Percentiles rank a stretch among this genome's conserved stretches.
Evolutionary conservation across 2,797 vertebrate species (phyloP).

Genomic region (Lemur catta): DNA sequence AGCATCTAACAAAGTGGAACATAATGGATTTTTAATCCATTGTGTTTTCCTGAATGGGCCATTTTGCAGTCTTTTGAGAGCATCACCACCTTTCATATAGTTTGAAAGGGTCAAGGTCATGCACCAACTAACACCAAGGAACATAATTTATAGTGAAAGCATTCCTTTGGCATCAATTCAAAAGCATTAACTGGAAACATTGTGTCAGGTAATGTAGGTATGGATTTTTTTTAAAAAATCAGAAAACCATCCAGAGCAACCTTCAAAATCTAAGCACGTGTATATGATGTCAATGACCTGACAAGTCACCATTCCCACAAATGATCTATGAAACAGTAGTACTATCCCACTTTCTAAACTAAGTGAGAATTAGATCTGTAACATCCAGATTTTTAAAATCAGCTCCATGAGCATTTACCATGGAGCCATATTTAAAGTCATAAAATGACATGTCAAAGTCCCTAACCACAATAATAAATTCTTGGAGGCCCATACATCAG

Average conservation of each 20-base stretch:
- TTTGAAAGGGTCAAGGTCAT: constrained; percentile 57
- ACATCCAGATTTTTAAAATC: neutral
- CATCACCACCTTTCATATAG: neutral
- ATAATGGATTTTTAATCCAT: constrained; percentile 56
- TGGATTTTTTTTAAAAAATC: neutral
- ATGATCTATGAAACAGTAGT: neutral
- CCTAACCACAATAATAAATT: constrained; percentile 6
- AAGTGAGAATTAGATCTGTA: neutral
- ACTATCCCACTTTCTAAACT: neutral
- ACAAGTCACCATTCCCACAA: neutral
- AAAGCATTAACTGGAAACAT: constrained; percentile 45
- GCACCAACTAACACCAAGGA: constrained; percentile 12
- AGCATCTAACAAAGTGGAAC: constrained; percentile 18
- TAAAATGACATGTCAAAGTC: constrained; percentile 39
- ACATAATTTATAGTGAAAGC: constrained; percentile 46
- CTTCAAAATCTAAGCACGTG: neutral
- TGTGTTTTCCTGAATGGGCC: constrained; percentile 41
- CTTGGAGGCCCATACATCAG: neutral
- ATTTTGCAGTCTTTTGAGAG: constrained; percentile 53
- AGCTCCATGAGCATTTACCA: neutral
- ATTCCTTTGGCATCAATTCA: constrained; percentile 50
- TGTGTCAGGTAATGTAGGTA: neutral
- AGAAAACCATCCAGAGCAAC: neutral
- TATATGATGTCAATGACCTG: neutral
- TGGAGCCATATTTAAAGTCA: neutral